Evolutionary conservation across 2,888 invertebrate species (phyloP).

Genomic region (Belgica antarctica): DNA sequence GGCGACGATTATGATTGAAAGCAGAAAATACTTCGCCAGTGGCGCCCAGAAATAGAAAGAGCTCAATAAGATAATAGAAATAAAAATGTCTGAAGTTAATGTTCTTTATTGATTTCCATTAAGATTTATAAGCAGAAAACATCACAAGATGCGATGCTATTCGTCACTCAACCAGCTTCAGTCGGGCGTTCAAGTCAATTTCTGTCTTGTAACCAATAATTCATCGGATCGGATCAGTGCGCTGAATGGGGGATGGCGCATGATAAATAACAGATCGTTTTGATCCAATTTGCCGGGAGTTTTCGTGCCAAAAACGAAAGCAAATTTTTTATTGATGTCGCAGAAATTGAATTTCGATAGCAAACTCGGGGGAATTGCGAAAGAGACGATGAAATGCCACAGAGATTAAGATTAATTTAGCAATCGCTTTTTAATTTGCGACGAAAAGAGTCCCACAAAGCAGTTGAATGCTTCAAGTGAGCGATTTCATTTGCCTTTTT

Average conservation of each 20-base stretch:
- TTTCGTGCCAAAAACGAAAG: background rate
- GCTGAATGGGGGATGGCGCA: background rate
- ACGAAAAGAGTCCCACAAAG: background rate
- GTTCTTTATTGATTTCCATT: slow-evolving; percentile 1
- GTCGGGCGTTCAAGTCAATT: too few species aligned
- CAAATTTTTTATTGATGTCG: background rate
- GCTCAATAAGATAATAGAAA: background rate
- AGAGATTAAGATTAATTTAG: background rate
- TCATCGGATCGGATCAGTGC: slow-evolving; percentile 1
- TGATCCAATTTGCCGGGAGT: background rate
- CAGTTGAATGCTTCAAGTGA: background rate
- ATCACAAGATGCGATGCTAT: background rate
- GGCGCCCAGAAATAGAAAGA: background rate
- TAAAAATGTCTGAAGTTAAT: background rate
- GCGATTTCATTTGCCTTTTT: background rate
- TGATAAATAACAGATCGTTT: background rate
- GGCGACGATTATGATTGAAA: background rate
- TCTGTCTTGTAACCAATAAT: background rate
- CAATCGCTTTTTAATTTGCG: background rate
- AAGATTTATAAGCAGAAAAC: slow-evolving; percentile 1
- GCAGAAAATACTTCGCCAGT: background rate
- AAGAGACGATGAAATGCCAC: too few species aligned
- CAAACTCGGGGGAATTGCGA: background rate
- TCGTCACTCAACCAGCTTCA: slow-evolving; percentile 12
- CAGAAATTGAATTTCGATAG: background rate